phyloP scores from a whole-genome alignment of 2,113 vertebrate genomes.

The Brachirus orientalis region DNA sequence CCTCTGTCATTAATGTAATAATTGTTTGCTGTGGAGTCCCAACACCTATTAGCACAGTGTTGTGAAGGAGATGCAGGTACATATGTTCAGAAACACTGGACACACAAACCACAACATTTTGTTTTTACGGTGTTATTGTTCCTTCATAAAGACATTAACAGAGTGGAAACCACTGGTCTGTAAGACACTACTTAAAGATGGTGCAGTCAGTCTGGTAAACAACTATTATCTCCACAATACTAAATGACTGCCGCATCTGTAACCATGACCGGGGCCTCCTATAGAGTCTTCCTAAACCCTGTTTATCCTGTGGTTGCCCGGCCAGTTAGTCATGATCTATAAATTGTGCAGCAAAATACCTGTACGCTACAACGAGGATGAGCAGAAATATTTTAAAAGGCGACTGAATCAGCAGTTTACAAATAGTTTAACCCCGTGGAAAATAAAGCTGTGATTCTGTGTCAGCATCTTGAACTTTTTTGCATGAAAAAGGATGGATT shows the following conservation, averaged over 20 bases:
- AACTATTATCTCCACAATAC: constrained; percentile 74
- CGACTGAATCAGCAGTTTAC: constrained; percentile 44
- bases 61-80: constrained; percentile 36
- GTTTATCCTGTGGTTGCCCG: constrained; percentile 62
- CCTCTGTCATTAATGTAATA: constrained; percentile 29
- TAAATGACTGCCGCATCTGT: constrained; percentile 51
- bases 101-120: constrained; percentile 61
- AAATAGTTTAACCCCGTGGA: background rate
- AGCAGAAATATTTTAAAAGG: constrained; percentile 31
- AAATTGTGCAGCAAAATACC: constrained; percentile 61
- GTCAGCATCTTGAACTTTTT: background rate
- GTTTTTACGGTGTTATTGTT: constrained; percentile 77
- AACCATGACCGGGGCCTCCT: constrained; percentile 54
- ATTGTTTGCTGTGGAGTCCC: constrained; percentile 53
- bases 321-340: constrained; percentile 62
- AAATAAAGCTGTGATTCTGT: constrained; percentile 1
- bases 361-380: constrained; percentile 4
- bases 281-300: constrained; percentile 54
- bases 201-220: constrained; percentile 62
- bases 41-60: constrained; percentile 36
- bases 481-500: background rate
- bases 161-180: constrained; percentile 62
- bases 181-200: constrained; percentile 59
- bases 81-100: constrained; percentile 49
- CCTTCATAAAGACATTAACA: constrained; percentile 64